phyloP scores from a whole-genome alignment of 1,140 invertebrate genomes.

The Diuraphis noxia region DNA sequence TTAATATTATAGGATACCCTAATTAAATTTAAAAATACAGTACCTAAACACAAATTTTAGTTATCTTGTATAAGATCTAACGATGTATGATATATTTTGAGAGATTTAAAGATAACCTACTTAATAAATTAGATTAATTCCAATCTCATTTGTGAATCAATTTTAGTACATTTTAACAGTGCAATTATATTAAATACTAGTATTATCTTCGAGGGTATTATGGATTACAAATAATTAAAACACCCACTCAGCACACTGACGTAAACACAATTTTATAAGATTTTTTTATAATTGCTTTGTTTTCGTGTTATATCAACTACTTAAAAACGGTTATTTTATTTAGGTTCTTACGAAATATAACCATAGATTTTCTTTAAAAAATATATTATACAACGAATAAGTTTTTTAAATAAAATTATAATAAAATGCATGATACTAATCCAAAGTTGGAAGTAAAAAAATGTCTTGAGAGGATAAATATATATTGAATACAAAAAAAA shows the following conservation, averaged over 20 bases:
- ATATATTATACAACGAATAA: neutral
- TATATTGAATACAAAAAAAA: neutral
- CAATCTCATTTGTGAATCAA: neutral
- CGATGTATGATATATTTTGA: neutral
- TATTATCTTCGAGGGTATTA: too few species aligned
- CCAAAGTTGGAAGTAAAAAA: neutral
- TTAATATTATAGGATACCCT: neutral
- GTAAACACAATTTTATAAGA: too few species aligned
- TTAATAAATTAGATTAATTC: neutral
- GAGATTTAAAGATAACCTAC: neutral
- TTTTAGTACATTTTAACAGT: neutral
- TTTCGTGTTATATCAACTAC: neutral
- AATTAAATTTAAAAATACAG: neutral
- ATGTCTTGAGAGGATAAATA: neutral
- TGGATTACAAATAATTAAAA: neutral
- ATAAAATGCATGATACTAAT: conserved; percentile 3
- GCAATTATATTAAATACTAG: too few species aligned
- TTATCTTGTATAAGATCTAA: neutral
- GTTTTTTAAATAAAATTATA: neutral
- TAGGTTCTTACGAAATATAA: neutral
- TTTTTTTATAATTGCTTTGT: neutral
- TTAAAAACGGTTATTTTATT: neutral
- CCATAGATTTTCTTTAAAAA: neutral
- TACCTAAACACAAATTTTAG: neutral
- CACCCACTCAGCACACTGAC: too few species aligned